These are phyloP conservation scores for Mycalesis mineus DNA, from an alignment of 2,888 invertebrate species.

Conservation along the genomic window DNA sequence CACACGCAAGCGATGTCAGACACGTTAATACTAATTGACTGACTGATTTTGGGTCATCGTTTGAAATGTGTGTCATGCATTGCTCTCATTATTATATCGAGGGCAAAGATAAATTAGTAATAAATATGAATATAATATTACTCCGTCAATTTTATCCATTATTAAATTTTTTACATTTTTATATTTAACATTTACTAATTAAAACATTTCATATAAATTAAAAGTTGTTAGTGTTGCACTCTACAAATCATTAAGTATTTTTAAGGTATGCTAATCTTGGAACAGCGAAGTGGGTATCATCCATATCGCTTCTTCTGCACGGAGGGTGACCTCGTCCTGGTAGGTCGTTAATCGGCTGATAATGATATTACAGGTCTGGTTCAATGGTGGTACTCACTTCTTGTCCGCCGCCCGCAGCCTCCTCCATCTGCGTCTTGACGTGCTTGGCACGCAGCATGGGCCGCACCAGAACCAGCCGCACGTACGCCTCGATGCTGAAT, in stretches of 20 bases:
- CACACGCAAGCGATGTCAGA: neutral
- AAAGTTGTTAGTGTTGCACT: no score
- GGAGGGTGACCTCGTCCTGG: no score
- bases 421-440: constrained; percentile 86
- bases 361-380: no score
- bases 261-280: no score
- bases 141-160: no score
- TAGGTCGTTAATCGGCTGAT: no score
- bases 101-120: neutral
- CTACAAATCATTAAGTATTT: no score
- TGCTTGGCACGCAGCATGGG: constrained; percentile 85
- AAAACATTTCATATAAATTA: no score
- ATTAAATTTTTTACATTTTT: no score
- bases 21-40: neutral
- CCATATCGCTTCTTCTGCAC: no score
- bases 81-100: neutral
- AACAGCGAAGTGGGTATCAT: no score
- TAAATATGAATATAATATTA: neutral
- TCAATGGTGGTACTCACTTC: constrained; percentile 71
- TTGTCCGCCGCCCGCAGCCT: constrained; percentile 85
- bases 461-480: constrained; percentile 86
- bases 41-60: neutral
- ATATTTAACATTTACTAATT: no score
- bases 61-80: neutral
- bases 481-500: constrained; percentile 85